Conservation (phyloP, 2,888 invertebrate species). For the Nasonia oneida region DNA sequence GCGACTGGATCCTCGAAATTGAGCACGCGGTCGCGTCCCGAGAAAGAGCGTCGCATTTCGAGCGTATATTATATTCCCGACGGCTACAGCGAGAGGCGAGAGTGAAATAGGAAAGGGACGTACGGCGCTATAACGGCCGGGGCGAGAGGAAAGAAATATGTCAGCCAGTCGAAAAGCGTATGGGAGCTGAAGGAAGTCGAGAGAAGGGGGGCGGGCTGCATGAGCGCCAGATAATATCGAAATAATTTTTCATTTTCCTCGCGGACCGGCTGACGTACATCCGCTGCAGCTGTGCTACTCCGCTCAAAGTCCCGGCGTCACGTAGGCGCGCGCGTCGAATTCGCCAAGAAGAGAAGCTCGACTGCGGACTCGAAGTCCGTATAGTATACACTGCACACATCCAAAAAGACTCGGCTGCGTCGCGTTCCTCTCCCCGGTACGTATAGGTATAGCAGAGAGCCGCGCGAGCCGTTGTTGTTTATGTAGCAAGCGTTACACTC, state of each 20-base stretch:
- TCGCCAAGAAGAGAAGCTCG: conserved; percentile 38
- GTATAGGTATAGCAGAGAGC: background rate
- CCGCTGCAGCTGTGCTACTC: conserved; percentile 59
- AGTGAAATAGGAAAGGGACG: background rate
- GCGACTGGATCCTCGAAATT: conserved; percentile 65
- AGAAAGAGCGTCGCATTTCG: conserved; percentile 28
- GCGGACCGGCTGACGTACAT: conserved; percentile 55
- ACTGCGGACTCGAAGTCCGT: background rate
- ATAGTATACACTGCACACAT: background rate
- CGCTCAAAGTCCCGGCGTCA: conserved; percentile 42
- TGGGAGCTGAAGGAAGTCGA: background rate
- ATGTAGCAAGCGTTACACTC: conserved; percentile 53
- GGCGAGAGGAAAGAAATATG: background rate
- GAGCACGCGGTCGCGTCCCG: conserved; percentile 65
- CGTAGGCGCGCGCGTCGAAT: conserved; percentile 52
- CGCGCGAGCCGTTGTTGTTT: conserved; percentile 31
- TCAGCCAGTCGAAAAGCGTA: background rate
- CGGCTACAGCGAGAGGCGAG: background rate
- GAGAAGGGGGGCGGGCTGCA: background rate
- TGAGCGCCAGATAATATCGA: conserved; percentile 58
- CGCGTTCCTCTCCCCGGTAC: background rate
- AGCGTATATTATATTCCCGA: conserved; percentile 27
- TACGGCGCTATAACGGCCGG: background rate
- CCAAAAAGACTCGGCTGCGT: conserved; percentile 18
- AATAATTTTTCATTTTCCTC: conserved; percentile 62